A percentile compares a stretch with the other conserved stretches of the same genome.
These are phyloP conservation scores for Siniperca knerii DNA, from an alignment of 2,113 vertebrate species.

Conservation along the genomic window DNA sequence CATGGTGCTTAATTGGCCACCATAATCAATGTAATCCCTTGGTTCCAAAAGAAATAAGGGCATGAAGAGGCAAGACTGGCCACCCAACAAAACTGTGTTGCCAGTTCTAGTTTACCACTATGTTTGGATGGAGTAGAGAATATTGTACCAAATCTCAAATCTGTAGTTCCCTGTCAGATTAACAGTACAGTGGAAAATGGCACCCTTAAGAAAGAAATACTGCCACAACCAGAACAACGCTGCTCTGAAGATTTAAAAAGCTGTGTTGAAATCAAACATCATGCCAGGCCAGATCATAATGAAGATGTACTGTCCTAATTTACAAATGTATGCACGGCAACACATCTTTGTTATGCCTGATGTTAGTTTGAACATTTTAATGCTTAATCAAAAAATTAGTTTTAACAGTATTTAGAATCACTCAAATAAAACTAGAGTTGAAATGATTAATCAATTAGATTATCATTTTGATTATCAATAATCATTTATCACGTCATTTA, in stretches of 20 bases:
- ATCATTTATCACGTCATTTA: not conserved
- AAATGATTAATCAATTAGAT: not conserved
- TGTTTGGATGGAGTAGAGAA: not conserved
- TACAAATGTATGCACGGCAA: not conserved
- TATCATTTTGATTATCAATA: not conserved
- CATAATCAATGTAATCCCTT: not conserved
- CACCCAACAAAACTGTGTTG: conserved; percentile 10
- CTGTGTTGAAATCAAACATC: not conserved
- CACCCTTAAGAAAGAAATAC: not conserved
- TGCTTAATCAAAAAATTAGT: too few relatives aligned
- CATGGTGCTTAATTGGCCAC: not conserved
- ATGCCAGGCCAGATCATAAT: not conserved
- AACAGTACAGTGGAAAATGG: not conserved
- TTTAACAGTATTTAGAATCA: not conserved
- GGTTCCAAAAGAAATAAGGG: not conserved
- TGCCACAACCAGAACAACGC: not conserved
- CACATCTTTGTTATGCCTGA: not conserved
- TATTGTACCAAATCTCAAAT: not conserved
- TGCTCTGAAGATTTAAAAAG: conserved; percentile 1
- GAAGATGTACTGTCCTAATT: too few relatives aligned
- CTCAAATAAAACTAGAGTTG: not conserved
- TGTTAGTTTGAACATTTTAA: not conserved
- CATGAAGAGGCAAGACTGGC: conserved; percentile 13
- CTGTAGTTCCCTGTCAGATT: conserved; percentile 6
- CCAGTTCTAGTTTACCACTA: conserved; percentile 3